phyloP scores from a whole-genome alignment of 2,888 invertebrate species.

The Proisotoma minuta region DNA sequence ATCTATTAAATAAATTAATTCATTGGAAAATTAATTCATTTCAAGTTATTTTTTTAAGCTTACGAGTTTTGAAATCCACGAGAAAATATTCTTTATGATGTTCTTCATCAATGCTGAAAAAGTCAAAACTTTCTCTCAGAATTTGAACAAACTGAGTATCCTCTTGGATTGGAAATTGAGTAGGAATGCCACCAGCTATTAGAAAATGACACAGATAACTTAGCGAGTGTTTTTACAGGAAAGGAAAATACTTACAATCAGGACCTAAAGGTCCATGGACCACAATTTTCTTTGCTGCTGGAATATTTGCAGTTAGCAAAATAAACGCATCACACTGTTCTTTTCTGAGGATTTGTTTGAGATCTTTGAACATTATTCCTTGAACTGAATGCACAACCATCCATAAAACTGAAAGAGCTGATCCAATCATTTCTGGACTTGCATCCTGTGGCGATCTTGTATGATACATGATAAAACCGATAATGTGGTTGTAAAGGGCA shows the following conservation, averaged over 20 bases:
- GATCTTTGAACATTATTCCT: conserved; percentile 98
- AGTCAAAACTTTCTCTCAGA: conserved; percentile 90
- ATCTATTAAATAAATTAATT: conserved; percentile 57
- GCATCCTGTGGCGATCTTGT: conserved; percentile 93
- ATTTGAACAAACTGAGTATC: conserved; percentile 94
- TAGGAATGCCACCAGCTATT: conserved; percentile 88
- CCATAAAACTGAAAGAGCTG: conserved; percentile 92
- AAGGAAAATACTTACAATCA: not conserved
- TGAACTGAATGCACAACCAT: conserved; percentile 98
- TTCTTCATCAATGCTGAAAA: conserved; percentile 90
- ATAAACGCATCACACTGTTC: conserved; percentile 99
- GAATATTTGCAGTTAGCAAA: conserved; percentile 95
- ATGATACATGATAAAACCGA: conserved; percentile 99
- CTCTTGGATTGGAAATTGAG: conserved; percentile 96
- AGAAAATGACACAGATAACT: conserved; percentile 5
- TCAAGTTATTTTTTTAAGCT: conserved; percentile 51
- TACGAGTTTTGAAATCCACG: conserved; percentile 97
- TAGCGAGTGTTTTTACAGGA: not conserved
- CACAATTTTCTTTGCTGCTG: conserved; percentile 97
- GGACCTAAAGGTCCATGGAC: conserved; percentile 83
- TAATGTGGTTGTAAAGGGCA: conserved; percentile 95
- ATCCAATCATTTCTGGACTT: conserved; percentile 88
- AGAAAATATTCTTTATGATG: conserved; percentile 85
- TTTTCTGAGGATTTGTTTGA: conserved; percentile 95
- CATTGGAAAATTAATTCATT: not conserved